A percentile compares a stretch with the other conserved stretches of the same genome.
These are phyloP conservation scores for Machaerirhynchus nigripectus DNA, from an alignment of 2,113 vertebrate species.

Conservation along the genomic window DNA sequence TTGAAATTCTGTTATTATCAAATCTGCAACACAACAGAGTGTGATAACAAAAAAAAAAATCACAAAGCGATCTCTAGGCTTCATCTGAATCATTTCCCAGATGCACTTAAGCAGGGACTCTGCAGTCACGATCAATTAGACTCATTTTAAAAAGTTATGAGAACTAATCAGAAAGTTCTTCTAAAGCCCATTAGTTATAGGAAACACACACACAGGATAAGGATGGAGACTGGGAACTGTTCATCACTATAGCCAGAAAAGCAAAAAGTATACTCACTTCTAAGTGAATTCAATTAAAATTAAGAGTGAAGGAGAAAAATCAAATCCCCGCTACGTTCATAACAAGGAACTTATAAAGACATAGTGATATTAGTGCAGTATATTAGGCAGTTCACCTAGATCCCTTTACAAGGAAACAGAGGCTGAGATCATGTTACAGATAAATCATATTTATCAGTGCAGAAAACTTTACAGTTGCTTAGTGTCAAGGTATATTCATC, in stretches of 20 bases:
- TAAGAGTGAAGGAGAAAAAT: neutral
- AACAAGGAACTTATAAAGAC: neutral
- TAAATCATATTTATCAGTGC: neutral
- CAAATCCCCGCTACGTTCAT: neutral
- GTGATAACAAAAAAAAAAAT: neutral
- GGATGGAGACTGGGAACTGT: neutral
- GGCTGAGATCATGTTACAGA: neutral
- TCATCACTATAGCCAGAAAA: neutral
- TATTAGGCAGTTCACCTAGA: neutral
- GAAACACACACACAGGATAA: neutral
- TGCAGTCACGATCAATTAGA: neutral
- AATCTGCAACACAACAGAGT: neutral
- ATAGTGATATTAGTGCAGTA: fast-evolving
- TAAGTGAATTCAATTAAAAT: neutral
- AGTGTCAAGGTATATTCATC: neutral
- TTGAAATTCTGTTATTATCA: neutral
- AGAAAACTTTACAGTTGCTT: neutral
- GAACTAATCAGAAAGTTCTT: neutral
- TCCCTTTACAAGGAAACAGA: neutral
- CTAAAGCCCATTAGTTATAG: neutral
- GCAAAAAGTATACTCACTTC: neutral
- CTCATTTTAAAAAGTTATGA: neutral
- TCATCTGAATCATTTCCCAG: neutral
- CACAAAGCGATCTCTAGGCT: neutral
- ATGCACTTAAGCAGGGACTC: neutral